phyloP scores from a whole-genome alignment of 2,888 invertebrate species.

The Drosophila prostipennis region DNA sequence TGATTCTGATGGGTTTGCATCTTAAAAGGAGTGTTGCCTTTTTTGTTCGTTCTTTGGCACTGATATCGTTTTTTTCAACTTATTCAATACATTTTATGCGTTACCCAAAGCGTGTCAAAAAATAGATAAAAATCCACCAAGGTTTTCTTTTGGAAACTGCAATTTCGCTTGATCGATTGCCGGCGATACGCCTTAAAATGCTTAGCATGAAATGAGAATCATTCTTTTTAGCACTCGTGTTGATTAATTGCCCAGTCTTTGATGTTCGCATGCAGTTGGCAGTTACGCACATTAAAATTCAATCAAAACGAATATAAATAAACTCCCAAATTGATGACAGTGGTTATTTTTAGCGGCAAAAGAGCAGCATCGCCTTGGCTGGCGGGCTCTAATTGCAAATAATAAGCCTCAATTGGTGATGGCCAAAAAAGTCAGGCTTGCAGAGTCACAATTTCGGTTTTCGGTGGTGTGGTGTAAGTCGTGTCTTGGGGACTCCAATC shows the following conservation, averaged over 20 bases:
- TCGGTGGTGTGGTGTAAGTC: constrained; percentile 14
- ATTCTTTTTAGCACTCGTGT: constrained; percentile 10
- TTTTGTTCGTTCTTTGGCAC: background rate
- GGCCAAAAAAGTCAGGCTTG: constrained; percentile 54
- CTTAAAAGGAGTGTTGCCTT: background rate
- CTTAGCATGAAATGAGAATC: constrained; percentile 26
- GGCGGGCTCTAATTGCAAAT: constrained; percentile 70
- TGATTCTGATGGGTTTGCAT: background rate
- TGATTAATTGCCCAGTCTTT: constrained; percentile 53
- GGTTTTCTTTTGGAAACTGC: background rate
- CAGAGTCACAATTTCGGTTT: constrained; percentile 31
- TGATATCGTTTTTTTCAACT: background rate
- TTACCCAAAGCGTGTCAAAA: background rate
- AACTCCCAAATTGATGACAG: constrained; percentile 51
- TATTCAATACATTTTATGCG: too few relatives aligned
- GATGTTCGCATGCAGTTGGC: constrained; percentile 56
- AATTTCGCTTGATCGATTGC: constrained; percentile 20
- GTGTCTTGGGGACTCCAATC: constrained; percentile 33
- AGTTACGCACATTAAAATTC: constrained; percentile 61
- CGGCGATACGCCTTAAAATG: constrained; percentile 56
- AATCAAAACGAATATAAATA: constrained; percentile 46
- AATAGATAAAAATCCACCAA: background rate
- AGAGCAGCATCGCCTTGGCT: constrained; percentile 59
- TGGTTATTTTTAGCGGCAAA: constrained; percentile 57
- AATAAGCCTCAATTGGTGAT: constrained; percentile 69